Conservation (phyloP, 2,888 invertebrate species). For the Watsonalla cultraria region DNA sequence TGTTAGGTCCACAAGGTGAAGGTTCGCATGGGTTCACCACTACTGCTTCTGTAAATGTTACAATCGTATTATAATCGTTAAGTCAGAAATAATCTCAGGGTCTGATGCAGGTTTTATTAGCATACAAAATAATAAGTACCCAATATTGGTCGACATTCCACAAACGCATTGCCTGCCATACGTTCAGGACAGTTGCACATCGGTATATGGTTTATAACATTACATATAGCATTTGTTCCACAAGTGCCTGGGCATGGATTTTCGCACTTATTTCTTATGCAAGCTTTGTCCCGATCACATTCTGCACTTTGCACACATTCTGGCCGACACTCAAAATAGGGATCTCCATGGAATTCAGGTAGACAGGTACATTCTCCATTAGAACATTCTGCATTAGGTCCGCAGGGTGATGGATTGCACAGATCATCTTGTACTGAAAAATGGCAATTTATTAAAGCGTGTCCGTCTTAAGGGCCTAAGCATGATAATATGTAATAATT, state of each 20-base stretch:
- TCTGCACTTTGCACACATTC: constrained; percentile 88
- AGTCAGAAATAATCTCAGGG: not conserved
- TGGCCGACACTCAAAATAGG: constrained; percentile 86
- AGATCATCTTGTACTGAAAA: constrained; percentile 73
- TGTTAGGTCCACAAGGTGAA: constrained; percentile 82
- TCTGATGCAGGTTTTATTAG: too few relatives aligned
- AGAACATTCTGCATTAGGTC: constrained; percentile 84
- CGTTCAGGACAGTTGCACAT: constrained; percentile 80
- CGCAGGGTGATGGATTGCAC: constrained; percentile 83
- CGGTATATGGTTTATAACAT: constrained; percentile 81
- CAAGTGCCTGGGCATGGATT: constrained; percentile 90
- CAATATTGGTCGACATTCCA: constrained; percentile 76
- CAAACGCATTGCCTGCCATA: constrained; percentile 85
- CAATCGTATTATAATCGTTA: constrained; percentile 1
- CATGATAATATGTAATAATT: not conserved
- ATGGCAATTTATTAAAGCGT: constrained; percentile 6
- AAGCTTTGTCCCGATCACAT: constrained; percentile 84
- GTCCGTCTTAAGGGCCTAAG: too few relatives aligned
- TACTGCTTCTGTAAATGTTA: constrained; percentile 68
- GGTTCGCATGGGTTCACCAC: constrained; percentile 79
- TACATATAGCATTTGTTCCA: constrained; percentile 85
- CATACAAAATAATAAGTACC: constrained; percentile 47
- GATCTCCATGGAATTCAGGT: constrained; percentile 86
- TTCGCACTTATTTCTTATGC: constrained; percentile 85
- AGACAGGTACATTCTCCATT: constrained; percentile 85